Evolutionary conservation across 1,140 invertebrate genomes (phyloP), one percentile per base, ranked within the genome.

Genomic region (Steinernema khuongi): DNA sequence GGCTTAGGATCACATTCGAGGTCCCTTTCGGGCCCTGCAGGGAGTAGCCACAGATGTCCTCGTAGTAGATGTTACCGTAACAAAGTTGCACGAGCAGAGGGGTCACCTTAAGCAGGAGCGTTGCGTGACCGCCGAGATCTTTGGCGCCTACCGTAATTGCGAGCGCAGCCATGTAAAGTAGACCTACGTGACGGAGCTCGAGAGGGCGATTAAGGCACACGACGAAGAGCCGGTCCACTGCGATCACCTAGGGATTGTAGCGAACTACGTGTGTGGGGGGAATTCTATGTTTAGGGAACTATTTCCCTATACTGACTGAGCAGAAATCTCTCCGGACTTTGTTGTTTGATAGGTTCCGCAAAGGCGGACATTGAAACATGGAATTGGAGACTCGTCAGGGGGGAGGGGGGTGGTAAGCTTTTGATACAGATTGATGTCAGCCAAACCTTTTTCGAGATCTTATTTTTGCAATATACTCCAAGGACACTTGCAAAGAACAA

Each of bases 11-110:
- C 4, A 22, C 22, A 22, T 60, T 60, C 11, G 22, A 7, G 22
- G 19, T 60, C 2, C 50, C 50, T 17, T 11, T 26, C 2, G 50
- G 50, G 22, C 50, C 50, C 19, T 60, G 50, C 11, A 60, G 50
- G 50, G 7, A n/a, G 50, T 60, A 60, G 50, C 50, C 50, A 22
- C 50, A 60, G 22, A 60, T 60, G 22, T 60, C 50, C 50, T 60
- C 50, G 19, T 60, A 7, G 50, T 14, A 60, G 22, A 60, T 22
- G 22, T 60, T 60, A 17, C 50, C 50, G 22, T 60, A 60, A 22
- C 14, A 60, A 22, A 60, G 50, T 22, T 60, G 50, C 4, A 60
- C 22, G 22, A 22, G 4, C 7, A 60, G 26, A 4, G 50, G 50
- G 7, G 50, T 60, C 2, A 22, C 7, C 50, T 60, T 14, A 60